Base-by-base conservation (phyloP, 2,797 vertebrate species). In the Parauchenoglanis ngamensis region DNA sequence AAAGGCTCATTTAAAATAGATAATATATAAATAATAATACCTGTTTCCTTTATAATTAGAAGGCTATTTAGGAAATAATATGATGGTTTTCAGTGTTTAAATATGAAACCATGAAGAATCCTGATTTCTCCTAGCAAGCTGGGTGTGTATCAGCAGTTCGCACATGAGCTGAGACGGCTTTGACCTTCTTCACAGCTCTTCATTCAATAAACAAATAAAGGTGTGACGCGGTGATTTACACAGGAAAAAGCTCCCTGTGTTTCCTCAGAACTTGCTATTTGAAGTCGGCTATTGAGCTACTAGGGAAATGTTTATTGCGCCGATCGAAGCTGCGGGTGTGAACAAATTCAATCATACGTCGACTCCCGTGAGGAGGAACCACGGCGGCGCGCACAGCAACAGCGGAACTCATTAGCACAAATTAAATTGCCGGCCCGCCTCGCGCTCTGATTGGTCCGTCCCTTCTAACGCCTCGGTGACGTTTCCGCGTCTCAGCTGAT, bases 401-500 rank as follows among this genome's bases (percentile, higher is more conserved):
- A 25, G 23, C 11, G 17, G 57, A 21, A 8, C 23, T 85, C 70
- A 86, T 87, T 87, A 86, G 52, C 76, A 65, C 81, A 86, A 88
- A 86, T 90, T 86, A 54, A 85, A 88, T 84, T 44, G 81, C 25
- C 57, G 35, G 15, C 0, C 3, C 10, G 23, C 2, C 2, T 19
- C 21, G 65, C 23, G 10, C 77, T 52, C 59, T 88, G 88, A 94
- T 93, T 94, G 92, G 92, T 77, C 65, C 52, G 72, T 75, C 61
- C 49, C 72, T 83, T 44, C 78, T 59, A 89, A 76, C 46, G 3
- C 25, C 3, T 25, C 1, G 15, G 0, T 92, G 92, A 90, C 86
- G 84, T 88, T 2, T n/a, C 2, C 15, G 57, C 2, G 44, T 65
- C 93, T 83, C 95, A 96, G 94, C 94, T 95, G 95, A 93, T 17